Conservation (phyloP, 2,888 invertebrate species). For the Drosophila paramelanica region DNA sequence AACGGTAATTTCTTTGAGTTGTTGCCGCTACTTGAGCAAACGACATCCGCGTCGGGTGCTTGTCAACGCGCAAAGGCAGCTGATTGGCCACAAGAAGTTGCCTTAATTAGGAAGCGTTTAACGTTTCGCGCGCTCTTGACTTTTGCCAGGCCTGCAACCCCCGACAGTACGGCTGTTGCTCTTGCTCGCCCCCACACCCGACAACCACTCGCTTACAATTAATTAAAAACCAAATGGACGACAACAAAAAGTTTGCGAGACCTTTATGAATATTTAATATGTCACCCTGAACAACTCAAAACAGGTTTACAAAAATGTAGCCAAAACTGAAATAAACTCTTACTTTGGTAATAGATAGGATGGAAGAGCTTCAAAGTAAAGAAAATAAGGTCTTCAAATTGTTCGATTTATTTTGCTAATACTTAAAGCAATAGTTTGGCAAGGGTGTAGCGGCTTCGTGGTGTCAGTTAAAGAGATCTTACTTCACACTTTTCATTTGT, state of each 20-base stretch:
- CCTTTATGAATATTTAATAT: constrained; percentile 4
- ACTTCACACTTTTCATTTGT: neutral
- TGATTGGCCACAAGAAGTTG: constrained; percentile 70
- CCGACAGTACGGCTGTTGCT: neutral
- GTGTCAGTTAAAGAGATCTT: neutral
- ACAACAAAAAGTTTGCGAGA: constrained; percentile 18
- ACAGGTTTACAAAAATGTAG: neutral
- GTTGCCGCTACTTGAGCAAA: constrained; percentile 72
- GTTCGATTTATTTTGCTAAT: neutral
- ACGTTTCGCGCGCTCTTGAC: constrained; percentile 70
- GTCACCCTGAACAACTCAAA: neutral
- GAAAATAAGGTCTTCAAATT: neutral
- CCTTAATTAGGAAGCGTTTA: constrained; percentile 76
- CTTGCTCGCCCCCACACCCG: neutral
- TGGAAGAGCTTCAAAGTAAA: neutral
- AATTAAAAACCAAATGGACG: constrained; percentile 52
- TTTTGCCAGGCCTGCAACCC: constrained; percentile 31
- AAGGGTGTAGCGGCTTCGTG: neutral
- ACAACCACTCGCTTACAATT: constrained; percentile 45
- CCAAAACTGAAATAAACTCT: neutral
- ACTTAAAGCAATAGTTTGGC: neutral
- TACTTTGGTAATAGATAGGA: neutral
- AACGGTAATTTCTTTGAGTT: constrained; percentile 72
- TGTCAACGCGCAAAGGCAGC: constrained; percentile 56
- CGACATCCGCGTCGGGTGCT: constrained; percentile 36